A percentile compares a stretch with the other conserved stretches of the same genome.
Conservation (phyloP, 2,888 invertebrate genomes). For the Listrodromus nycthemerus region DNA sequence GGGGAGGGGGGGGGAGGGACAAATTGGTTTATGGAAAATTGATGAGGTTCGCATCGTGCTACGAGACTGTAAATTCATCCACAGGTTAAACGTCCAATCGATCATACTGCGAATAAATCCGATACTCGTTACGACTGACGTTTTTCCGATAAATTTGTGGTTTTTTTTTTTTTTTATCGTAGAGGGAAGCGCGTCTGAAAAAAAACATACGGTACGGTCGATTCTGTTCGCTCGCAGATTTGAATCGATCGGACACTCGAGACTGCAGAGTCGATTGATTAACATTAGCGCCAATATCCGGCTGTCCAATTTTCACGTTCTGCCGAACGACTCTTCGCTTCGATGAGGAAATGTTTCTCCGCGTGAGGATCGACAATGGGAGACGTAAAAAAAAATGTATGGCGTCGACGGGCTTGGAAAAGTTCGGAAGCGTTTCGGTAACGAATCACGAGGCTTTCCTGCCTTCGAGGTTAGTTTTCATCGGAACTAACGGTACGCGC, state of each 20-base stretch:
- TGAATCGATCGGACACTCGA: constrained; percentile 10
- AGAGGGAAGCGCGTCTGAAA: not conserved
- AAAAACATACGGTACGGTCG: not conserved
- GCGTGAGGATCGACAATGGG: not conserved
- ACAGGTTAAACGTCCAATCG: constrained; percentile 20
- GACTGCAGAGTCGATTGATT: constrained; percentile 25
- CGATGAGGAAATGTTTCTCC: not conserved
- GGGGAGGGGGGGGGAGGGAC: not conserved
- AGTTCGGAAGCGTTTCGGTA: not conserved
- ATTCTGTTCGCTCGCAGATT: not conserved
- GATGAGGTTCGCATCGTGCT: constrained; percentile 44
- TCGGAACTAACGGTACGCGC: constrained; percentile 15
- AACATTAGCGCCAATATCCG: constrained; percentile 26
- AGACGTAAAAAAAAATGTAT: not conserved
- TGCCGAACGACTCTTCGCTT: not conserved
- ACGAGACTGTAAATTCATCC: constrained; percentile 34
- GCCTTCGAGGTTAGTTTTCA: not conserved
- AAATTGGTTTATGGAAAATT: constrained; percentile 50
- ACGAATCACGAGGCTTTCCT: not conserved
- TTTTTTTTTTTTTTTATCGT: not conserved
- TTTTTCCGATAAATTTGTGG: constrained; percentile 16
- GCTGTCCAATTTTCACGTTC: constrained; percentile 20
- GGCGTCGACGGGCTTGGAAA: not conserved
- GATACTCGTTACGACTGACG: not conserved
- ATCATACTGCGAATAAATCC: constrained; percentile 23